Base-by-base conservation (phyloP, 2,797 vertebrate genomes). In the Schizopygopsis malacanthus region DNA sequence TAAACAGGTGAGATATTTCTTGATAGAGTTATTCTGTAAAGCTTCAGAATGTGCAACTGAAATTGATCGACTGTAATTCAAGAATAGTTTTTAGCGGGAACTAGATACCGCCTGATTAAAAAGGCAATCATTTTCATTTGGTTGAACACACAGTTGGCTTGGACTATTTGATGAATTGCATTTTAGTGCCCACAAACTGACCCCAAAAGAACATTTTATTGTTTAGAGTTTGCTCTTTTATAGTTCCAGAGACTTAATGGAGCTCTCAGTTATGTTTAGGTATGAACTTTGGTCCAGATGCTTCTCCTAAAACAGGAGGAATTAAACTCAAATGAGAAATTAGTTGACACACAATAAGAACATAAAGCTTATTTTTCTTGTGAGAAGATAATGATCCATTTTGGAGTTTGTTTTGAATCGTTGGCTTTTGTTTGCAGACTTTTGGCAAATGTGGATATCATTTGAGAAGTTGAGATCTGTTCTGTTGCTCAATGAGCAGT, bases 1-100 rank as follows among this genome's bases (percentile, higher is more conserved):
- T 50, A 67, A 67, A 80, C 43, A 80, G 61, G 43, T 67, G 25
- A 80, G 79, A 80, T 67, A 81, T 69, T 69, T 54, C 50, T 41
- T 41, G 22, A 56, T 43, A 71, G 70, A 72, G 70, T 72, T 61
- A 72, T 73, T 73, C 39, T 59, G 81, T 18, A 41, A 70, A 56
- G 22, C 56, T 65, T 16, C 25, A 75, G 18, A 75, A 63, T 47
- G 25, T 73, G 39, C 69, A 75, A 83, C 6, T 70, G 47, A 71
- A 71, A 43, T 56, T 18, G 22, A 41, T 69, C 5, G 15, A 12
- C 54, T 56, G 80, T 70, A 41, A 59, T 70, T 56, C 50, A 56
- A 82, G 37, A 70, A 56, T 28, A 71, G 33, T 82, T 82, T 71
- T 43, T 45, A 84, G 61, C 37, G 10, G 54, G 70, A 82, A 71